Base-by-base conservation (phyloP, 2,113 vertebrate genomes). In the Anoplopoma fimbria region DNA sequence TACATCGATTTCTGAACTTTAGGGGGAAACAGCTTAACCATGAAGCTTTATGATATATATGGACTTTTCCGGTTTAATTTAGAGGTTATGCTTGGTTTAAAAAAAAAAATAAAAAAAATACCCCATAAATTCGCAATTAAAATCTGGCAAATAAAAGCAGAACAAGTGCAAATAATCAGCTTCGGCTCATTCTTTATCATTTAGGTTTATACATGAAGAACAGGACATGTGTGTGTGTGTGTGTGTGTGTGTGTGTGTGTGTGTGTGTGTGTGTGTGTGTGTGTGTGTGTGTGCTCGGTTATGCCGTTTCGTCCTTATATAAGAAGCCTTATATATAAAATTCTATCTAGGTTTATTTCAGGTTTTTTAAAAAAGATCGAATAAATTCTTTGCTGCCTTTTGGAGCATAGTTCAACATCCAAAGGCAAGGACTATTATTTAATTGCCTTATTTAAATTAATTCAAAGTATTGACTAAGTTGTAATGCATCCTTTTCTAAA, bases 1-100 rank as follows among this genome's bases (percentile, higher is more conserved):
- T 93, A 88, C 38, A 92, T 92, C 62, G 90, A 89, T 93, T 79
- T 55, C 57, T 75, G 76, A 91, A 84, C 76, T 88, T 82, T 36
- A 33, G 69, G n/a, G n/a, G 69, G 29, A 72, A 82, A 83, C 74
- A 63, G 73, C 53, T 88, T 68, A 70, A 82, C 65, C 87, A 55
- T 10, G 49, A 36, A 55, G 89, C 75, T 67, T 87, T 82, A 78
- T 89, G 57, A 86, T 65, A 76, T 19, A 21, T 36, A 63, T 2
- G 4, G 13, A n/a, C 2, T 38, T 36, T 10, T 19, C 40, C 17
- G 3, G 23, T 75, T 76, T 27, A 12, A 62, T 83, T 67, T 31
- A 71, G 25, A 49, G n/a, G 19, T 17, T 23, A 4, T 23, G 9
- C 6, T 78, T 45, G 4, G 14, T 23, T 27, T 51, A 14, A 42